Conservation (phyloP, 2,888 invertebrate species). For the Shargacucullia verbasci region DNA sequence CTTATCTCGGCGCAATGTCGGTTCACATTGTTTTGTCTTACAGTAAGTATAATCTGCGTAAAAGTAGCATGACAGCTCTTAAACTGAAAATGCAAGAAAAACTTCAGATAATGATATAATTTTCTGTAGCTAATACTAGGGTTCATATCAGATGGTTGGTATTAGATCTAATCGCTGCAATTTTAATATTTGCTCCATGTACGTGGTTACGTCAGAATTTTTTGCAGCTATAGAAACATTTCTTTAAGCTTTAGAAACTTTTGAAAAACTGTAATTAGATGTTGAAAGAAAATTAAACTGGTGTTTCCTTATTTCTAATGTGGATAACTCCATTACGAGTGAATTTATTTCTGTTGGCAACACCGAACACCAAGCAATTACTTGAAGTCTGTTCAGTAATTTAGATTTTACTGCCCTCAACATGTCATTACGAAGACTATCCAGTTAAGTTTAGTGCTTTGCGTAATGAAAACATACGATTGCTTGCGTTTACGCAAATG, state of each 20-base stretch:
- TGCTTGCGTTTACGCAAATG: conserved; percentile 11
- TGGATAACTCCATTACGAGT: conserved; percentile 11
- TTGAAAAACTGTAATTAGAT: conserved; percentile 11
- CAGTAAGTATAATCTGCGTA: conserved; percentile 35
- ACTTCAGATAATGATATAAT: conserved; percentile 29
- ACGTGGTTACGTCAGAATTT: too few species aligned
- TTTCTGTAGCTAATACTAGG: conserved; percentile 14
- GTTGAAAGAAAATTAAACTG: conserved; percentile 12
- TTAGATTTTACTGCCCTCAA: conserved; percentile 32
- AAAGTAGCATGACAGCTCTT: conserved; percentile 33
- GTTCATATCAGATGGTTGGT: conserved; percentile 1
- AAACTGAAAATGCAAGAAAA: conserved; percentile 34
- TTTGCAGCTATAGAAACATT: conserved; percentile 1
- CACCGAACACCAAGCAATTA: conserved; percentile 32
- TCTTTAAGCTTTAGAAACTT: conserved; percentile 6
- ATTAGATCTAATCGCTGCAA: neutral
- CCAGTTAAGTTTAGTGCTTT: conserved; percentile 25
- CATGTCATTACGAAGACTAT: conserved; percentile 15
- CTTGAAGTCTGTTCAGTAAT: conserved; percentile 22
- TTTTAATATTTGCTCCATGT: neutral
- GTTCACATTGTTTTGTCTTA: conserved; percentile 59
- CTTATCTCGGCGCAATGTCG: conserved; percentile 60
- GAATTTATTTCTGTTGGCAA: conserved; percentile 19
- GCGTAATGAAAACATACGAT: conserved; percentile 25
- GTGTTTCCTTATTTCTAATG: conserved; percentile 4